phyloP scores from a whole-genome alignment of 2,888 invertebrate genomes.

The Pharmacophagus antenor region DNA sequence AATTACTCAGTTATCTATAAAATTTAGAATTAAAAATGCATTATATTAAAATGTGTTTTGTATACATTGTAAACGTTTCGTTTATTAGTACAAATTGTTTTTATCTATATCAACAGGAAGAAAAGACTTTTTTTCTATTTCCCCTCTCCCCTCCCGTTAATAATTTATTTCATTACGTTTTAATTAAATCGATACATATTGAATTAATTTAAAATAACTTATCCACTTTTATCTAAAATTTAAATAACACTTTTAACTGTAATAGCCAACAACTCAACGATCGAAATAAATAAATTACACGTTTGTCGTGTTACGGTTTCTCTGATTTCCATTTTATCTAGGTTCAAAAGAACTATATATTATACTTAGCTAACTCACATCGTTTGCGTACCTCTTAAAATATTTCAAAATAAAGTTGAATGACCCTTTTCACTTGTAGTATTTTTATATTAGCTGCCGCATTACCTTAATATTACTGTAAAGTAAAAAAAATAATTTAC shows the following conservation, averaged over 20 bases:
- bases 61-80: too few species aligned
- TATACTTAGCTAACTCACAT: constrained; percentile 43
- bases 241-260: neutral
- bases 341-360: constrained; percentile 66
- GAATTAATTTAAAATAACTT: neutral
- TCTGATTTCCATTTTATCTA: constrained; percentile 46
- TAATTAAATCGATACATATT: too few species aligned
- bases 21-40: constrained; percentile 15
- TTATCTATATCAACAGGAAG: too few species aligned
- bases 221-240: too few species aligned
- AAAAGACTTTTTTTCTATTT: too few species aligned
- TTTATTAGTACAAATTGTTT: too few species aligned
- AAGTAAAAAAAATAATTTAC: too few species aligned
- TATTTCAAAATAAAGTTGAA: constrained; percentile 12
- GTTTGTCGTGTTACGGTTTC: constrained; percentile 37
- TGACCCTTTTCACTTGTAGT: constrained; percentile 8
- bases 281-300: constrained; percentile 41
- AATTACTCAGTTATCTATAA: constrained; percentile 12
- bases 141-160: too few species aligned
- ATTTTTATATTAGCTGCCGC: neutral
- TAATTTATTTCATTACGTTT: too few species aligned
- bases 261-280: constrained; percentile 17
- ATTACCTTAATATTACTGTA: too few species aligned
- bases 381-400: constrained; percentile 27
- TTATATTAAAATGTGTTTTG: too few species aligned